Evolutionary conservation across 2,113 vertebrate species (phyloP), one percentile per base, ranked within the genome.

Genomic region (Phrynocephalus versicolor): DNA sequence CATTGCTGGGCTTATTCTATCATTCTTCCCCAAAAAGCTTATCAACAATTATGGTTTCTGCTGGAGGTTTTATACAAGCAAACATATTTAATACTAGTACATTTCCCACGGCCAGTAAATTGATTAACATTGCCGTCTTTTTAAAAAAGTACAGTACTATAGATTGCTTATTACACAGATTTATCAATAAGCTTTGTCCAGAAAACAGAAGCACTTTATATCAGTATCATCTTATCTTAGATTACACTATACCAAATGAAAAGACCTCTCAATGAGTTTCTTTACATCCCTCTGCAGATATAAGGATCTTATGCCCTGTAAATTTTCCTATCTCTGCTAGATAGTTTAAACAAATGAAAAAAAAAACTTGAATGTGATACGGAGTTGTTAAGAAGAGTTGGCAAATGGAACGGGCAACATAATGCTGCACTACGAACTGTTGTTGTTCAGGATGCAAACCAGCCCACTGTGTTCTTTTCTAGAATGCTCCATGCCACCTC

Each of bases 1-100:
- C 72, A 87, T 89, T 89, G 90, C 89, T 9, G 35, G 87, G 62
- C 51, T 41, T 33, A 57, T 25, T 57, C 58, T 58, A 39, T 69
- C 33, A 58, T 37, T 13, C 35, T 1, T 72, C 58, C n/a, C 15
- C 25, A 71, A 2, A 72, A n/a, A 72, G 18, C 58, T 71, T 37
- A 82, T 58, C 35, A 71, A 3, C 18, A 5, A 82, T 57, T 1
- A 71, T 71, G 2, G 55, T 71, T 37, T 71, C 19, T 35, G 41
- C 35, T 57, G 27, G 71, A 35, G 65, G 16, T 79, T 64, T 23
- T n/a, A 51, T n/a, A 80, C 3, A 80, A 19, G 6, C 6, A 71
- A 71, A 37, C 21, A 37, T 6, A 6, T 58, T 71, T 82, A 57
- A 77, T 12, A 58, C 33, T 27, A 37, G n/a, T 10, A 1, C 41